Conservation (phyloP, 2,888 invertebrate genomes). For the Lasioglossum lativentre region DNA sequence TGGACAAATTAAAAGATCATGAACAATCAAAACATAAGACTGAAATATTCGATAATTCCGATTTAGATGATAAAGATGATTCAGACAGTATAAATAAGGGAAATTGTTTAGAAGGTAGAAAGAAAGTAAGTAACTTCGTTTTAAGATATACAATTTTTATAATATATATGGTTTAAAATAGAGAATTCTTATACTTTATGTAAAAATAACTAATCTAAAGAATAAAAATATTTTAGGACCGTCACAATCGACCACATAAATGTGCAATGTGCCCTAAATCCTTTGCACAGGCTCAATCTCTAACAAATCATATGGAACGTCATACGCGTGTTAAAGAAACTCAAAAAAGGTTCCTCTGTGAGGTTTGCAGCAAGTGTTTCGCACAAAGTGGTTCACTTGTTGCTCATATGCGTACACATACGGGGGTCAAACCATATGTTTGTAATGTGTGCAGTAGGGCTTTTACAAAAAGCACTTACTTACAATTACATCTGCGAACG, state of each 20-base stretch:
- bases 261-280: conserved; percentile 80
- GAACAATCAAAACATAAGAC: conserved; percentile 80
- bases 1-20: conserved; percentile 80
- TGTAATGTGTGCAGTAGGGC: conserved; percentile 81
- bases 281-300: conserved; percentile 79
- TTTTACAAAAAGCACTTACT: conserved; percentile 82
- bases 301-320: conserved; percentile 80
- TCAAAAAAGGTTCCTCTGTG: conserved; percentile 81
- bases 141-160: not conserved
- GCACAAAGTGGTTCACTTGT: conserved; percentile 81
- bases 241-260: conserved; percentile 77
- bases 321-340: conserved; percentile 80
- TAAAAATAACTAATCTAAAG: not conserved
- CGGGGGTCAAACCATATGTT: conserved; percentile 81
- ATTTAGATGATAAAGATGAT: conserved; percentile 76
- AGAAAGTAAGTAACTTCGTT: conserved; percentile 72
- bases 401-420: conserved; percentile 82
- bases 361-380: conserved; percentile 82
- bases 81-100: conserved; percentile 74
- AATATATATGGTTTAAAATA: not conserved
- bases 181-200: not conserved
- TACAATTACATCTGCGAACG: conserved; percentile 80
- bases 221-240: conserved; percentile 71
- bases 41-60: conserved; percentile 77
- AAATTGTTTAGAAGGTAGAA: conserved; percentile 67